A percentile compares a stretch with the other conserved stretches of the same genome.
These are phyloP conservation scores for Sander lucioperca DNA, from an alignment of 2,113 vertebrate genomes.

Conservation along the genomic window DNA sequence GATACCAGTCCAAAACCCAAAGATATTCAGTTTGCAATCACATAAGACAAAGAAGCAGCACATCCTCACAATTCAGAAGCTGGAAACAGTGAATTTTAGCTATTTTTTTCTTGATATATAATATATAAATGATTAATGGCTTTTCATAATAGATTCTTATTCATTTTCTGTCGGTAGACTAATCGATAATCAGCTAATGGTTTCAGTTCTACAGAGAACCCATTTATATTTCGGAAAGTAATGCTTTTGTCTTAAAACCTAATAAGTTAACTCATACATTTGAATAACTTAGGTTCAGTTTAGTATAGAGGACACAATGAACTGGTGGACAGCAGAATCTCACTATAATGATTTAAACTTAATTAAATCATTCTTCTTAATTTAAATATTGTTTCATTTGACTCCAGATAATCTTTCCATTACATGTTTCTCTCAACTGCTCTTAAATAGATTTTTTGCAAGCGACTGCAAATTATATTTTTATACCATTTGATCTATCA, in stretches of 20 bases:
- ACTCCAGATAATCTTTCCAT: neutral
- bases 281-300: neutral
- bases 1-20: neutral
- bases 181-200: neutral
- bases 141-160: neutral
- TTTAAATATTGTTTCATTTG: neutral
- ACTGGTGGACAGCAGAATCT: neutral
- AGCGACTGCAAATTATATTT: neutral
- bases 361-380: neutral
- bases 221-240: neutral
- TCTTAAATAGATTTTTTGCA: neutral
- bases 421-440: neutral
- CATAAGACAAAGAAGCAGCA: neutral
- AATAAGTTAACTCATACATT: neutral
- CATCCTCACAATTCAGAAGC: too few species aligned
- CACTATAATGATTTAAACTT: neutral
- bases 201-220: neutral
- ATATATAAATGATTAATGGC: neutral
- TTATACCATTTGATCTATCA: slow-evolving; percentile 5
- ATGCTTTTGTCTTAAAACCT: neutral
- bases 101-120: neutral
- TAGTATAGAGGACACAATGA: neutral
- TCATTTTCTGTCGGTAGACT: neutral
- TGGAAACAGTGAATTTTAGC: neutral
- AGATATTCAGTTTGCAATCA: neutral